Evolutionary conservation across 2,888 invertebrate species (phyloP).

Genomic region (Orthosia gothica): DNA sequence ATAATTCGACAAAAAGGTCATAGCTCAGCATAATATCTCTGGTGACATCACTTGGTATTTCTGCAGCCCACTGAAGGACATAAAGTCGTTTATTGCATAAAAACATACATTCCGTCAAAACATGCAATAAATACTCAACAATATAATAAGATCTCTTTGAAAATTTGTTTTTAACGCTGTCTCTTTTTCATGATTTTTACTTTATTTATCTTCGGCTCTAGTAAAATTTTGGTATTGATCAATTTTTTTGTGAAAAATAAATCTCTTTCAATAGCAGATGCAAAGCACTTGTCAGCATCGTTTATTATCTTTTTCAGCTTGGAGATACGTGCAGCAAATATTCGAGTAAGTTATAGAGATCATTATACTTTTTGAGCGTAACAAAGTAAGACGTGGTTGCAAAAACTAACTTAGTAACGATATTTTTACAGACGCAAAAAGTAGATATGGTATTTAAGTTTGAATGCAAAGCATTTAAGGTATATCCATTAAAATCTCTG

Average conservation of each 20-base stretch:
- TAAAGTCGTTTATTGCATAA: too few species aligned
- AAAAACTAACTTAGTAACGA: slow-evolving; percentile 16
- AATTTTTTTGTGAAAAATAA: neutral
- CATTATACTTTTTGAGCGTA: slow-evolving; percentile 25
- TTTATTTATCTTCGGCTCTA: slow-evolving; percentile 3
- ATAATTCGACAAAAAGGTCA: too few species aligned
- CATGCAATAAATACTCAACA: neutral
- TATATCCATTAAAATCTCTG: slow-evolving; percentile 6
- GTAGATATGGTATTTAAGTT: neutral
- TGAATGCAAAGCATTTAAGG: neutral
- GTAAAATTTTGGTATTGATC: neutral
- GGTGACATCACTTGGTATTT: too few species aligned
- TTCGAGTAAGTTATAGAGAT: neutral
- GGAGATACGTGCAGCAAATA: neutral
- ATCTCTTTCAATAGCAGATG: slow-evolving; percentile 2
- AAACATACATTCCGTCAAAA: too few species aligned
- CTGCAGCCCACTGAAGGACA: too few species aligned
- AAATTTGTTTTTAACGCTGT: neutral
- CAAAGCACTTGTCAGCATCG: slow-evolving; percentile 5
- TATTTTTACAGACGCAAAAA: slow-evolving; percentile 10
- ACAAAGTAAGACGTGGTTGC: neutral
- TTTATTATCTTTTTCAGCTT: slow-evolving; percentile 26
- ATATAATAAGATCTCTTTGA: neutral
- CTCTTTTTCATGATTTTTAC: neutral
- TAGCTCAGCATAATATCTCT: too few species aligned